Percentiles rank a stretch among this genome's conserved stretches.
Evolutionary conservation across 2,797 vertebrate genomes (phyloP).

Genomic region (Strix occidentalis): DNA sequence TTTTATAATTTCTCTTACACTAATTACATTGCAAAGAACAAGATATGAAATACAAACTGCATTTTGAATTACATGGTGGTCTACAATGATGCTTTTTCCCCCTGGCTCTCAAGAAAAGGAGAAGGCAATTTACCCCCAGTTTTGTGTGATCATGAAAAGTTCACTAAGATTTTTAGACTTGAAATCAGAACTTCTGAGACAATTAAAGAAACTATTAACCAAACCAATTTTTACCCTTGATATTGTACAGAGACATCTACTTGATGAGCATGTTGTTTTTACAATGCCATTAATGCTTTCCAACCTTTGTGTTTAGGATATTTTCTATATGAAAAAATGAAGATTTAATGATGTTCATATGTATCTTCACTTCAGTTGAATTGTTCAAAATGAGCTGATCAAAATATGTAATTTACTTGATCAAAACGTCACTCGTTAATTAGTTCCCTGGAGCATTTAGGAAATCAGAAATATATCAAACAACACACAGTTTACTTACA

Average conservation of each 20-base stretch:
- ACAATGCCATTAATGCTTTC: constrained; percentile 38
- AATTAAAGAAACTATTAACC: constrained; percentile 7
- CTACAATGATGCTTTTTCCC: background rate
- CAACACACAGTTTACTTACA: constrained; percentile 80
- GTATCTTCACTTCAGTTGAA: constrained; percentile 9
- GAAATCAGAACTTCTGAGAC: background rate
- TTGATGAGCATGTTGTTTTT: constrained; percentile 44
- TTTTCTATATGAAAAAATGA: constrained; percentile 4
- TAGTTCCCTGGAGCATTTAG: constrained; percentile 58
- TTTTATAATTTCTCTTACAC: background rate
- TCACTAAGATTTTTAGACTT: background rate
- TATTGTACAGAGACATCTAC: constrained; percentile 30
- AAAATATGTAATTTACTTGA: constrained; percentile 58
- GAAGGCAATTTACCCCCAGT: background rate
- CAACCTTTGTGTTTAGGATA: constrained; percentile 38
- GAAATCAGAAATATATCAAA: constrained; percentile 62
- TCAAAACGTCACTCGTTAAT: constrained; percentile 55
- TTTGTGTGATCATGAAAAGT: background rate
- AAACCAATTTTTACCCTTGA: constrained; percentile 27
- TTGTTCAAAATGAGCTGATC: constrained; percentile 23
- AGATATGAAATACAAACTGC: background rate
- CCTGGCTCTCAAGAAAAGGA: background rate
- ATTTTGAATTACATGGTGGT: background rate
- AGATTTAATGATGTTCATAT: constrained; percentile 46
- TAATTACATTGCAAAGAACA: background rate